A percentile compares a stretch with the other conserved stretches of the same genome.
phyloP scores from a whole-genome alignment of 2,888 invertebrate species.

The Sycophila texana region DNA sequence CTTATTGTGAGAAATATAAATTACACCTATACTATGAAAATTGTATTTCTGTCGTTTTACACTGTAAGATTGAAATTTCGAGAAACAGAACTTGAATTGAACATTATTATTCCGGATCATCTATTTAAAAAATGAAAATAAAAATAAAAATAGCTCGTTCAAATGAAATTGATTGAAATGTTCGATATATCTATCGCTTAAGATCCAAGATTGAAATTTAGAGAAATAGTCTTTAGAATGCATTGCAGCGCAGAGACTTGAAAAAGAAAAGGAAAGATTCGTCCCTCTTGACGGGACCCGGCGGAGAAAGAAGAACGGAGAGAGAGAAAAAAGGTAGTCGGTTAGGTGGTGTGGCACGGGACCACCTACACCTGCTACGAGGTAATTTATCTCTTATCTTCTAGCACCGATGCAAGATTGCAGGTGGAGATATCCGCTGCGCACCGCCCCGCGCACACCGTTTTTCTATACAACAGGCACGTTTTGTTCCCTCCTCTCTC shows the following conservation, averaged over 20 bases:
- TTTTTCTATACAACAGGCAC: constrained; percentile 41
- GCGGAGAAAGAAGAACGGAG: neutral
- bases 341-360: constrained; percentile 60
- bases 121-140: too few species aligned
- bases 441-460: constrained; percentile 21
- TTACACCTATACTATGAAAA: too few species aligned
- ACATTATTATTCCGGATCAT: too few species aligned
- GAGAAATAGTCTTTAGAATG: neutral
- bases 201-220: too few species aligned
- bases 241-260: neutral
- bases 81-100: too few species aligned
- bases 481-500: constrained; percentile 37
- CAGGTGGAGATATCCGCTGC: constrained; percentile 62
- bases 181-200: too few species aligned
- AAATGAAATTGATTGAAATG: too few species aligned
- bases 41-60: too few species aligned
- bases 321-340: constrained; percentile 40
- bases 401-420: constrained; percentile 62
- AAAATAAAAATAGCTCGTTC: too few species aligned
- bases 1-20: too few species aligned
- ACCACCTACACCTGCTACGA: constrained; percentile 74
- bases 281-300: neutral
- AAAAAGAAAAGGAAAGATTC: neutral
- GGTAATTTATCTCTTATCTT: constrained; percentile 67
- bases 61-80: too few species aligned